phyloP scores from a whole-genome alignment of 1,140 invertebrate genomes.

The Metopolophium dirhodum region DNA sequence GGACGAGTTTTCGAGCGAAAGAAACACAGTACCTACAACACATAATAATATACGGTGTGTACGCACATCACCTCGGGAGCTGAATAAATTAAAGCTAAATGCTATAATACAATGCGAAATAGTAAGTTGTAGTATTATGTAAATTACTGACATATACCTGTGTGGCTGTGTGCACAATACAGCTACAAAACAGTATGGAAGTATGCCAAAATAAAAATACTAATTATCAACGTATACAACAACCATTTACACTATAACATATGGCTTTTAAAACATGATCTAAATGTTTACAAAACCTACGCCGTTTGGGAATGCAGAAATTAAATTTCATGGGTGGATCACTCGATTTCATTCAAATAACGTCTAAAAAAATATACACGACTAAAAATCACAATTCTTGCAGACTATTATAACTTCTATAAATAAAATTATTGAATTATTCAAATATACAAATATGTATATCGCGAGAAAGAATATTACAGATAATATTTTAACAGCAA shows the following conservation, averaged over 20 bases:
- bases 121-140: constrained; percentile 36
- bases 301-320: not conserved
- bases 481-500: not conserved
- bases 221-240: constrained; percentile 28
- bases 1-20: constrained; percentile 29
- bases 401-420: not conserved
- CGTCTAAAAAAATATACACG: not conserved
- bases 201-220: constrained; percentile 22
- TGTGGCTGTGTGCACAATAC: not conserved
- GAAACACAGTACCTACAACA: not conserved
- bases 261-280: not conserved
- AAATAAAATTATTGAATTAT: not conserved
- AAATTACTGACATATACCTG: not conserved
- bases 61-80: not conserved
- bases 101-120: not conserved
- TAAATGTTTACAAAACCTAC: not conserved
- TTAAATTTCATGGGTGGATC: not conserved
- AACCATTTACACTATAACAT: not conserved
- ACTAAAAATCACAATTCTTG: not conserved
- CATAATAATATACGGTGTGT: not conserved
- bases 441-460: not conserved
- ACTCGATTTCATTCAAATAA: not conserved
- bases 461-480: not conserved
- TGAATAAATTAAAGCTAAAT: constrained; percentile 28
- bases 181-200: not conserved